A percentile compares a stretch with the other conserved stretches of the same genome.
Conservation (phyloP, 2,888 invertebrate genomes). For the Carterocephalus palaemon region DNA sequence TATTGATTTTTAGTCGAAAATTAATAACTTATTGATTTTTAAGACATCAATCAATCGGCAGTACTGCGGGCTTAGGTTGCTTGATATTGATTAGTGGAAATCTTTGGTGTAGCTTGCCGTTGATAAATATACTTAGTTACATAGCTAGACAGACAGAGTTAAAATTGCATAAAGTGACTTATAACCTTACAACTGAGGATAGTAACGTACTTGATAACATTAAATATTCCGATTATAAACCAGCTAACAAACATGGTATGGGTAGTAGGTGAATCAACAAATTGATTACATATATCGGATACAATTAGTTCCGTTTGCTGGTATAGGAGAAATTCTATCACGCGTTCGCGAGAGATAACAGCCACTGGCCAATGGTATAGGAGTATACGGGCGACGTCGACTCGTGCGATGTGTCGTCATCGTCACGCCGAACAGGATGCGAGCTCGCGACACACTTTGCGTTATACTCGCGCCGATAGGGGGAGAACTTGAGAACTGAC, state of each 20-base stretch:
- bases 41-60: too few relatives aligned
- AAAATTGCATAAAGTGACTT: too few relatives aligned
- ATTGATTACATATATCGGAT: constrained; percentile 39
- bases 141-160: too few relatives aligned
- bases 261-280: constrained; percentile 34
- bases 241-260: neutral
- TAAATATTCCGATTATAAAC: too few relatives aligned
- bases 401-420: constrained; percentile 71
- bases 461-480: constrained; percentile 19
- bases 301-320: constrained; percentile 61
- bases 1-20: too few relatives aligned
- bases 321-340: constrained; percentile 74
- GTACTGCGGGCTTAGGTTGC: too few relatives aligned
- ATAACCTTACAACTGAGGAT: too few relatives aligned
- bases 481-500: constrained; percentile 14
- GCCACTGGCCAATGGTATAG: constrained; percentile 66
- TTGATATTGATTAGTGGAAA: too few relatives aligned
- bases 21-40: too few relatives aligned
- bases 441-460: constrained; percentile 59
- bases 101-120: too few relatives aligned
- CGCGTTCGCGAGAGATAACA: constrained; percentile 64
- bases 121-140: too few relatives aligned
- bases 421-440: constrained; percentile 71
- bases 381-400: constrained; percentile 56
- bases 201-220: too few relatives aligned